These are phyloP conservation scores for Diorhabda carinulata DNA, from an alignment of 1,140 invertebrate genomes.

Conservation along the genomic window DNA sequence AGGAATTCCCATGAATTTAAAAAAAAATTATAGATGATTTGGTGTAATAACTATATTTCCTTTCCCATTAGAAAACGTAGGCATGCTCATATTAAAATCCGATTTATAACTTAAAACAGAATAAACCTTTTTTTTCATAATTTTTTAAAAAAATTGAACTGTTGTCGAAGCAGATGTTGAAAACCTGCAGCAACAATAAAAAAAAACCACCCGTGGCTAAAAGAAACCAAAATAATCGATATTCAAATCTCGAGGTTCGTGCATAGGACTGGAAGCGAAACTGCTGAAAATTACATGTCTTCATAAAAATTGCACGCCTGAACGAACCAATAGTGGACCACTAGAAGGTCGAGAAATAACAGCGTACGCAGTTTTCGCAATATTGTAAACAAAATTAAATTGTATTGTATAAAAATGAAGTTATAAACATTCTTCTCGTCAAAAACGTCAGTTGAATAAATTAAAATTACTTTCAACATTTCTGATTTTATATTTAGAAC, in stretches of 20 bases:
- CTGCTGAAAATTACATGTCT: constrained; percentile 19
- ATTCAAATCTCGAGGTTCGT: constrained; percentile 15
- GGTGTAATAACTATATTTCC: too few relatives aligned
- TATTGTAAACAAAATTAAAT: too few relatives aligned
- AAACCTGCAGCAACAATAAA: background rate
- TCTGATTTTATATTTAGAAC: too few relatives aligned
- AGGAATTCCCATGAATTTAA: too few relatives aligned
- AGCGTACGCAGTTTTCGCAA: too few relatives aligned
- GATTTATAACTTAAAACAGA: background rate
- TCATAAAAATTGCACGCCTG: constrained; percentile 11
- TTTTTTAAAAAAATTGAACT: background rate
- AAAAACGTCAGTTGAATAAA: too few relatives aligned
- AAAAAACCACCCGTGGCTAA: constrained; percentile 16
- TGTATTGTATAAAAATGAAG: too few relatives aligned
- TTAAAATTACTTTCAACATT: too few relatives aligned
- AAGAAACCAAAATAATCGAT: constrained; percentile 18
- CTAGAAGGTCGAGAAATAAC: background rate
- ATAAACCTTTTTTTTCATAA: background rate
- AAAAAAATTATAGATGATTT: too few relatives aligned
- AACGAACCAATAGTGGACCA: constrained; percentile 14
- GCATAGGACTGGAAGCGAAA: constrained; percentile 6
- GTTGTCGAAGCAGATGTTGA: background rate
- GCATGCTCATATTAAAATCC: background rate
- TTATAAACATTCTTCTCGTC: too few relatives aligned
- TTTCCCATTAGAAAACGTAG: background rate